phyloP scores from a whole-genome alignment of 53 echinoderm and acorn worm genomes.

The Pentamera pediparva region DNA sequence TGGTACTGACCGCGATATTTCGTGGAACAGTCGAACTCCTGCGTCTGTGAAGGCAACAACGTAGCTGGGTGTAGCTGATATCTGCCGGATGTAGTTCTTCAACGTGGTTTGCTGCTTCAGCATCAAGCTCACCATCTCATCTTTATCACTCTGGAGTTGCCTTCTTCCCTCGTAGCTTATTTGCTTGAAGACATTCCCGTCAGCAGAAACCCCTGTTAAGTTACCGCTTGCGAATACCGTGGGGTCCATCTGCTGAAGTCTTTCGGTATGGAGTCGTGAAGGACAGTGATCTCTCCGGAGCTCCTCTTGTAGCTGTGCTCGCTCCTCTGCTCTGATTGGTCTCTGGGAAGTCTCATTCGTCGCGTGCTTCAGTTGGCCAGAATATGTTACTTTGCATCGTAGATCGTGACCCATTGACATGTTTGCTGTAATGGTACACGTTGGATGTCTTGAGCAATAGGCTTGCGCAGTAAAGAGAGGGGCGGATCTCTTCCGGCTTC shows the following conservation, averaged over 20 bases:
- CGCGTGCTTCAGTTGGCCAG: background rate
- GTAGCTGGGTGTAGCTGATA: background rate
- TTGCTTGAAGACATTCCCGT: conserved; percentile 3
- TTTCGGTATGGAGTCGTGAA: background rate
- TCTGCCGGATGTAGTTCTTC: background rate
- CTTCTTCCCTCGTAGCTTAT: background rate
- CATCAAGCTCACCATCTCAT: background rate
- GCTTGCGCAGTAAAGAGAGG: background rate
- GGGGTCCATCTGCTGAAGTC: background rate
- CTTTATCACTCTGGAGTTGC: background rate
- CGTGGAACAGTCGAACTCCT: conserved; percentile 1
- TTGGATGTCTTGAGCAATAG: background rate
- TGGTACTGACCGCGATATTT: background rate
- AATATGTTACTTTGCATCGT: background rate
- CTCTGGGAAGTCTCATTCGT: background rate
- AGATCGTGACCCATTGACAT: background rate
- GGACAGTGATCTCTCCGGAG: conserved; percentile 3
- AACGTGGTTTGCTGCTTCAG: background rate
- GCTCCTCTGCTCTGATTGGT: background rate
- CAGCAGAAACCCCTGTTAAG: background rate
- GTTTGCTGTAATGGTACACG: background rate
- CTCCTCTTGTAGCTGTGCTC: background rate
- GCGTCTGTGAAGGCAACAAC: background rate
- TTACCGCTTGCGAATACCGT: background rate
- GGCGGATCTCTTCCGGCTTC: background rate